A percentile compares a stretch with the other conserved stretches of the same genome.
These are phyloP conservation scores for Pluvialis apricaria DNA, from an alignment of 2,113 vertebrate species.

Conservation along the genomic window DNA sequence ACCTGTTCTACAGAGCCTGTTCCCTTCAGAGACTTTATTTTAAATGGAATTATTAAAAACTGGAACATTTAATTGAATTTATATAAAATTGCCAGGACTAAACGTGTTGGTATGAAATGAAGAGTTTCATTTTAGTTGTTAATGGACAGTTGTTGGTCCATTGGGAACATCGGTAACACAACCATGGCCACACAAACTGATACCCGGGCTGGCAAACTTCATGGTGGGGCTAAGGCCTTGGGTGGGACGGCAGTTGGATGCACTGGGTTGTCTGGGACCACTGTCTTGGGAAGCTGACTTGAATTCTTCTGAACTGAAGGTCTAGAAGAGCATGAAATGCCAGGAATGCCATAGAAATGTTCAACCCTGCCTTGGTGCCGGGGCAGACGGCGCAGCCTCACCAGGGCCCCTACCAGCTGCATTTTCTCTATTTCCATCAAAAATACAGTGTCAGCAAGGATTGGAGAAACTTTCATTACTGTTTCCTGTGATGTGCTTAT, in stretches of 20 bases:
- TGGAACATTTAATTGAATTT: neutral
- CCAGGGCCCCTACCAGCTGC: neutral
- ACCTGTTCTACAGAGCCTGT: neutral
- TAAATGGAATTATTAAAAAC: neutral
- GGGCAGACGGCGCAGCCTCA: neutral
- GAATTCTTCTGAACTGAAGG: neutral
- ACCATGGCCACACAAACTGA: neutral
- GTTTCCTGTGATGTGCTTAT: neutral
- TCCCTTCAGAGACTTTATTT: neutral
- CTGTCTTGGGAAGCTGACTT: neutral
- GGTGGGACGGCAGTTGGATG: neutral
- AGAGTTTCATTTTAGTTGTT: neutral
- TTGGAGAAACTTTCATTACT: neutral
- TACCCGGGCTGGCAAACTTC: neutral
- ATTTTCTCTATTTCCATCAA: neutral
- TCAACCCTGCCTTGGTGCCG: neutral
- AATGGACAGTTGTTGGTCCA: neutral
- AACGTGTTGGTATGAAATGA: neutral
- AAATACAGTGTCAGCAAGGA: neutral
- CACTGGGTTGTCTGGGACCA: neutral
- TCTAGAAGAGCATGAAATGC: neutral
- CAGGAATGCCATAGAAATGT: neutral
- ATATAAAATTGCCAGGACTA: neutral
- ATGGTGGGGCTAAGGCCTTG: neutral
- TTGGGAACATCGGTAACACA: neutral